Percentiles rank a stretch among this genome's conserved stretches.
Evolutionary conservation across 2,113 vertebrate genomes (phyloP).

Genomic region (Promerops cafer): DNA sequence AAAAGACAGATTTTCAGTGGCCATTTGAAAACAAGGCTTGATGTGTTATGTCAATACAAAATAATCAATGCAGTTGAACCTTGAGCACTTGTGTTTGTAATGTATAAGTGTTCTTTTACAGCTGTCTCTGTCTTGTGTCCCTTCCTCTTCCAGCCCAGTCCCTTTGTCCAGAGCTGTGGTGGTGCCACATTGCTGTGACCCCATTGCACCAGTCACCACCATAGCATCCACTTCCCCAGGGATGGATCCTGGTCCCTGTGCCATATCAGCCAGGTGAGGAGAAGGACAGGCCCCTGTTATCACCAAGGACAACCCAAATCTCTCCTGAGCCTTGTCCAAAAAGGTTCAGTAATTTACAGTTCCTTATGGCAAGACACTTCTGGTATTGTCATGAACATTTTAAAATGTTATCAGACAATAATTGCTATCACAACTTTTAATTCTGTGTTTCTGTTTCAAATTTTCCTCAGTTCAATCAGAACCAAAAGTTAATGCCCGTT

Average conservation of each 20-base stretch:
- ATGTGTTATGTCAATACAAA: background rate
- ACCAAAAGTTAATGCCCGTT: slow-evolving; percentile 47
- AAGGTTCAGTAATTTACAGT: background rate
- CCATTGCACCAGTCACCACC: background rate
- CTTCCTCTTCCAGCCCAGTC: background rate
- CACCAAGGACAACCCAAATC: background rate
- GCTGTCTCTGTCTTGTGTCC: background rate
- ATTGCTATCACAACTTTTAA: background rate
- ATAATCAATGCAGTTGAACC: background rate
- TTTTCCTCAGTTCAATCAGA: slow-evolving; percentile 42
- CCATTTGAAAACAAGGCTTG: background rate
- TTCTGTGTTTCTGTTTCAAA: slow-evolving; percentile 38
- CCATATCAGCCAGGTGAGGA: background rate
- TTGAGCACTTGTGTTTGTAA: background rate
- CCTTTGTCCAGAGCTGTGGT: background rate
- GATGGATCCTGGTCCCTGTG: background rate
- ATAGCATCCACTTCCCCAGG: background rate
- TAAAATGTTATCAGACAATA: background rate
- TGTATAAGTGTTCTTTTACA: background rate
- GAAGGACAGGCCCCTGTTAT: background rate
- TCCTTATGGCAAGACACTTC: background rate
- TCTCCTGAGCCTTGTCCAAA: background rate
- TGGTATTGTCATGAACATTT: background rate
- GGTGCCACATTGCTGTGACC: background rate
- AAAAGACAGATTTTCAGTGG: background rate